phyloP scores from a whole-genome alignment of 2,888 invertebrate species.

The Hermaeophaga mercurialis region DNA sequence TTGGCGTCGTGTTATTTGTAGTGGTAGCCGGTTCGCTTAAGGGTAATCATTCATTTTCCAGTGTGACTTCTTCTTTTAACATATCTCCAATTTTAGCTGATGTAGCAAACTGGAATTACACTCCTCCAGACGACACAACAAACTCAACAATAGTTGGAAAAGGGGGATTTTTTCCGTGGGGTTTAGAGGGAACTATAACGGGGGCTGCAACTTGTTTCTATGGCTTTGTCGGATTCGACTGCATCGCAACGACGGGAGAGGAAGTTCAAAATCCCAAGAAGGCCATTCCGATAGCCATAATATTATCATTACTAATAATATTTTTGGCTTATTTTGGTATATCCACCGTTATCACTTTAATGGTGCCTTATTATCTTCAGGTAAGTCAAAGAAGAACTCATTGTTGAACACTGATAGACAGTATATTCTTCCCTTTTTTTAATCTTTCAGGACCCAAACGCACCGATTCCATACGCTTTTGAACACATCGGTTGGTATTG shows the following conservation, averaged over 20 bases:
- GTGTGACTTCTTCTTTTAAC: background rate
- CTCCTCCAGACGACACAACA: slow-evolving; percentile 13
- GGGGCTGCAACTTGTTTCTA: slow-evolving; percentile 89
- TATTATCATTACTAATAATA: slow-evolving; percentile 78
- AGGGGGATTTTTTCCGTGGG: slow-evolving; percentile 88
- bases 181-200: slow-evolving; percentile 75
- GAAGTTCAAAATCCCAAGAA: slow-evolving; percentile 87
- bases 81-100: slow-evolving; percentile 29
- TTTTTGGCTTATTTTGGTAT: slow-evolving; percentile 90
- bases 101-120: slow-evolving; percentile 30
- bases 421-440: slow-evolving; percentile 6
- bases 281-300: slow-evolving; percentile 86
- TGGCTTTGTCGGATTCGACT: slow-evolving; percentile 93
- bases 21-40: slow-evolving; percentile 78
- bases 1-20: slow-evolving; percentile 81
- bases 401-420: no score
- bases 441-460: slow-evolving; percentile 69
- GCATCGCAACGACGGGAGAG: slow-evolving; percentile 86
- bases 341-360: slow-evolving; percentile 84
- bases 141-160: slow-evolving; percentile 55
- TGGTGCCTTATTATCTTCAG: slow-evolving; percentile 81
- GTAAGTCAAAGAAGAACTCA: slow-evolving; percentile 58
- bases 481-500: slow-evolving; percentile 73
- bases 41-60: slow-evolving; percentile 60
- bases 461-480: slow-evolving; percentile 83